Percentiles rank a stretch among this genome's conserved stretches.
Evolutionary conservation across 2,797 vertebrate species (phyloP).

Genomic region (Martes flavigula): DNA sequence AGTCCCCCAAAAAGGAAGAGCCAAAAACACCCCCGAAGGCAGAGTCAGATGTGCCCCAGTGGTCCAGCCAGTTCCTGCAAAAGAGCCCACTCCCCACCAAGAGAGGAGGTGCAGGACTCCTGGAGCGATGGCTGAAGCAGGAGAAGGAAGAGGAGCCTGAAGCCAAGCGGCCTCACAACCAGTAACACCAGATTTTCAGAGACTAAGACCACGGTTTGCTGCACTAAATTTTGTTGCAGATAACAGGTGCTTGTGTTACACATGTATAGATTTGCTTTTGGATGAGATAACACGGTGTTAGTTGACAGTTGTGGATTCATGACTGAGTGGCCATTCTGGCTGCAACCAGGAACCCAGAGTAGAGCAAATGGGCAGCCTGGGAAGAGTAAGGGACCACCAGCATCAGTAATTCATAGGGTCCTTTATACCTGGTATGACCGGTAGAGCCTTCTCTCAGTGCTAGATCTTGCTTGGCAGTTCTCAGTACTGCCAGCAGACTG

Average conservation of each 20-base stretch:
- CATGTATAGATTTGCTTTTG: neutral
- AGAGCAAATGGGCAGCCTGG: neutral
- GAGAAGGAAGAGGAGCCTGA: slow-evolving; percentile 68
- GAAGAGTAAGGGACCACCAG: neutral
- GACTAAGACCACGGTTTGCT: neutral
- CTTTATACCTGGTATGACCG: neutral
- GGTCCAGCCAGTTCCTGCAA: slow-evolving; percentile 82
- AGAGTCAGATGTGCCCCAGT: slow-evolving; percentile 68
- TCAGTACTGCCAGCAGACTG: neutral
- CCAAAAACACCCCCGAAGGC: slow-evolving; percentile 84
- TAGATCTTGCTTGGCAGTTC: neutral
- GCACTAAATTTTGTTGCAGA: too few species aligned
- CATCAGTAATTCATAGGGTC: neutral
- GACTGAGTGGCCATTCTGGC: neutral
- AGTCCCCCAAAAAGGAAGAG: slow-evolving; percentile 79
- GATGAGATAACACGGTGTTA: neutral
- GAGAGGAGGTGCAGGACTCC: slow-evolving; percentile 74
- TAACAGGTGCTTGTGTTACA: neutral
- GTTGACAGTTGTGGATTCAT: neutral
- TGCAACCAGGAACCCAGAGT: neutral
- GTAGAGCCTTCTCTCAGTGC: neutral
- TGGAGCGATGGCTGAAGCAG: slow-evolving; percentile 84
- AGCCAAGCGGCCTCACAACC: slow-evolving; percentile 85
- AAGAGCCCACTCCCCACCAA: slow-evolving; percentile 63
- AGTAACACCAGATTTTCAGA: slow-evolving; percentile 47